Evolutionary conservation across 2,888 invertebrate species (phyloP).

Genomic region (Balanococcus diminutus): DNA sequence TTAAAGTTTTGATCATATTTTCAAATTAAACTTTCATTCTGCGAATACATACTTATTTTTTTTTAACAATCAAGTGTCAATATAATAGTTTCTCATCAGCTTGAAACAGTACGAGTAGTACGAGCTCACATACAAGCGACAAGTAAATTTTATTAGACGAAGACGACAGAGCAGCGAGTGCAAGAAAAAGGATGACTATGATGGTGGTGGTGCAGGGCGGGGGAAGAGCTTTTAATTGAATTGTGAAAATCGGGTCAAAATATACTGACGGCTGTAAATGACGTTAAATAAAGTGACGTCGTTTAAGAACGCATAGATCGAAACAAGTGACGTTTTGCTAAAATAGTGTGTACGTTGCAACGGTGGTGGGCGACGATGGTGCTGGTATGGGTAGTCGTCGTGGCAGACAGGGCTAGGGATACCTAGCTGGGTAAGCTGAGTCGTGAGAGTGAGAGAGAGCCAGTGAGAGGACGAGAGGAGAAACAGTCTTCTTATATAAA

Average conservation of each 20-base stretch:
- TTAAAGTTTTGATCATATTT: no score
- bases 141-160: background rate
- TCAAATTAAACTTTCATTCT: no score
- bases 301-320: slow-evolving; percentile 39
- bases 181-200: background rate
- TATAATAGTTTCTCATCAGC: no score
- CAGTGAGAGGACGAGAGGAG: background rate
- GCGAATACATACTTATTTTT: no score
- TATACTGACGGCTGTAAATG: slow-evolving; percentile 49
- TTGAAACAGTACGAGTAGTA: no score
- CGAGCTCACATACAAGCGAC: no score
- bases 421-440: background rate
- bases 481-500: slow-evolving; percentile 7
- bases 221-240: slow-evolving; percentile 48
- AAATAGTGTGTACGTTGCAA: slow-evolving; percentile 7
- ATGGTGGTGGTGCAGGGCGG: no score
- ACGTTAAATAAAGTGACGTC: slow-evolving; percentile 51
- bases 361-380: background rate
- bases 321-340: slow-evolving; percentile 37
- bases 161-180: background rate
- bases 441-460: background rate
- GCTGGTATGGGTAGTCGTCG: background rate
- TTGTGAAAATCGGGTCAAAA: slow-evolving; percentile 48
- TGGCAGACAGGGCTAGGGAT: background rate
- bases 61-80: no score